Percentiles rank a stretch among this genome's conserved stretches.
Evolutionary conservation across 1,140 invertebrate genomes (phyloP).

Genomic region (Drosophila oshimai): DNA sequence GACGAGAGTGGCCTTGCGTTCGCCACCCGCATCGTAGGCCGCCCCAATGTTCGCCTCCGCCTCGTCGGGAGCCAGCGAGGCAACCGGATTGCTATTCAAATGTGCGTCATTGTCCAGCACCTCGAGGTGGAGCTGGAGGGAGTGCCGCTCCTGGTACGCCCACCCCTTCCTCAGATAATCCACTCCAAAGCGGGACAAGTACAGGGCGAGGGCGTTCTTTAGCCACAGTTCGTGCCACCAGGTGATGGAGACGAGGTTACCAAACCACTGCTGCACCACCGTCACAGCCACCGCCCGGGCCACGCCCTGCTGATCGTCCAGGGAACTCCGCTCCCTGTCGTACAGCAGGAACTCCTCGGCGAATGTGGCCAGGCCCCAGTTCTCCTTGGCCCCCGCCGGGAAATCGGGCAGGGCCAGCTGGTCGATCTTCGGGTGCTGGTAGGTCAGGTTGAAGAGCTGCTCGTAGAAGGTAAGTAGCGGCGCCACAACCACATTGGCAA

Average conservation of each 20-base stretch:
- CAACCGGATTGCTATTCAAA: neutral
- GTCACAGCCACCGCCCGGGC: neutral
- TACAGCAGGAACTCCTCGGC: neutral
- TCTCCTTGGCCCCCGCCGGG: neutral
- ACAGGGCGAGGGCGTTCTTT: neutral
- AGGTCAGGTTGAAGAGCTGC: neutral
- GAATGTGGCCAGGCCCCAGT: neutral
- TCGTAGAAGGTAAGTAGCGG: constrained; percentile 1
- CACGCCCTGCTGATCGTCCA: constrained; percentile 4
- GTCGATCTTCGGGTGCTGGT: neutral
- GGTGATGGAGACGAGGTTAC: neutral
- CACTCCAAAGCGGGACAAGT: neutral
- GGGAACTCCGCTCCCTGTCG: neutral
- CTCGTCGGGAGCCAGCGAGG: neutral
- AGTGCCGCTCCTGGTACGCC: neutral
- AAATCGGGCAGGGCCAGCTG: neutral
- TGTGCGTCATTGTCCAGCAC: neutral
- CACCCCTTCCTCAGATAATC: neutral
- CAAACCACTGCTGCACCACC: constrained; percentile 4
- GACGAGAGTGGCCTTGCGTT: neutral
- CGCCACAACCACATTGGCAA: neutral
- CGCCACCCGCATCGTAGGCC: neutral
- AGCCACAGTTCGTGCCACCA: constrained; percentile 5
- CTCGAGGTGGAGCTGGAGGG: neutral
- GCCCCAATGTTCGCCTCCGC: neutral